Evolutionary conservation across 2,888 invertebrate genomes (phyloP), one percentile per base, ranked within the genome.

Genomic region (Melieria picta): DNA sequence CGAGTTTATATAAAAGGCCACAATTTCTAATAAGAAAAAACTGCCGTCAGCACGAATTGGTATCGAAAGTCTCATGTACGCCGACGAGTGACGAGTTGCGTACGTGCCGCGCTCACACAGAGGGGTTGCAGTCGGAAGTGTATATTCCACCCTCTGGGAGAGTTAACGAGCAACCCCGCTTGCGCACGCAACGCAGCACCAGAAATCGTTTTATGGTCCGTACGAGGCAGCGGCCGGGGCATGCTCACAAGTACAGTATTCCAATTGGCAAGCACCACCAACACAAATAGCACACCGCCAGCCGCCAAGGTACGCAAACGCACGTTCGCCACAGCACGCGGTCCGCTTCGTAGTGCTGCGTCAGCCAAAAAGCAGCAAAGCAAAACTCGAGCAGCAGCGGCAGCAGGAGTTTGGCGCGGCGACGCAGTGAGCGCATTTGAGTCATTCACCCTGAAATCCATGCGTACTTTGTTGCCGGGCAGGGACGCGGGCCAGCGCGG

Each of bases 381-480:
- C 45, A 65, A 43, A 45, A 45, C 11, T 30, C 9, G 42, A 48
- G 63, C 48, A 10, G 7, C 45, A 45, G n/a, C 13, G 60, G 42
- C 30, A 48, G 63, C 48, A 10, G 7, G 16, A 45, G n/a, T 16
- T 42, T 60, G n/a, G 11, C 11, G 6, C 13, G 30, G 5, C 52
- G 52, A 43, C 43, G 43, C 57, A 66, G 48, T 45, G 42, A 48
- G 48, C 58, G 48, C 58, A 50, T 60, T 66, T 69, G 47, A 72
- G 72, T 72, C 74, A 74, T 72, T 74, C 70, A 74, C 74, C 70
- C 71, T 69, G 43, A 52, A 60, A 63, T 50, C 42, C 58, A 69
- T 64, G 57, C 56, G 64, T 58, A 67, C 65, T 48, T 43, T 63
- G 46, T 61, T 42, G 47, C 60, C 64, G 30, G 30, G 43, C 11